A percentile compares a stretch with the other conserved stretches of the same genome.
phyloP scores from a whole-genome alignment of 2,797 vertebrate species.

The Australoheros facetus region DNA sequence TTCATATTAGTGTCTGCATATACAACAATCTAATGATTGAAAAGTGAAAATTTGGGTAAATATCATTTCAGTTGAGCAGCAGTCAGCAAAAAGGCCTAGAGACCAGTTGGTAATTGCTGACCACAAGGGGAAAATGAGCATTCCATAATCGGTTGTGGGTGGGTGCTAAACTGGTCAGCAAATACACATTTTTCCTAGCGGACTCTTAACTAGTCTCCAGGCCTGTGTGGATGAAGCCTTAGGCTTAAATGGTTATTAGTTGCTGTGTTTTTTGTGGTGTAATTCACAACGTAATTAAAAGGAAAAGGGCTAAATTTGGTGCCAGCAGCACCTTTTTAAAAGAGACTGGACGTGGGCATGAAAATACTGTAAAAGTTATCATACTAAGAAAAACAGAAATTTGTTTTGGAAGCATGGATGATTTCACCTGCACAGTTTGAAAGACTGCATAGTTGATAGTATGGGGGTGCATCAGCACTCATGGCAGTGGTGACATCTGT shows the following conservation, averaged over 20 bases:
- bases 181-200: fast-evolving
- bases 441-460: background rate
- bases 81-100: background rate
- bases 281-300: too few relatives aligned
- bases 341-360: background rate
- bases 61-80: fast-evolving
- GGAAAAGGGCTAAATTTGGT: background rate
- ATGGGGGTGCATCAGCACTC: background rate
- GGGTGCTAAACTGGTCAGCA: background rate
- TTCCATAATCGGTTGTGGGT: fast-evolving
- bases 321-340: background rate
- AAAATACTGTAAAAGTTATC: background rate
- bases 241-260: background rate
- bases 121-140: background rate
- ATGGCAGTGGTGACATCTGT: background rate
- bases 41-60: background rate
- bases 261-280: too few relatives aligned
- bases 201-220: fast-evolving
- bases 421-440: background rate
- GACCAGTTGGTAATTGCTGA: background rate
- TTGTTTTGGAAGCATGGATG: background rate
- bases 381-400: too few relatives aligned
- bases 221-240: background rate
- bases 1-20: fast-evolving
- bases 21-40: background rate